Percentiles rank a stretch among this genome's conserved stretches.
phyloP scores from a whole-genome alignment of 2,113 vertebrate genomes.

The Ophiodon elongatus region DNA sequence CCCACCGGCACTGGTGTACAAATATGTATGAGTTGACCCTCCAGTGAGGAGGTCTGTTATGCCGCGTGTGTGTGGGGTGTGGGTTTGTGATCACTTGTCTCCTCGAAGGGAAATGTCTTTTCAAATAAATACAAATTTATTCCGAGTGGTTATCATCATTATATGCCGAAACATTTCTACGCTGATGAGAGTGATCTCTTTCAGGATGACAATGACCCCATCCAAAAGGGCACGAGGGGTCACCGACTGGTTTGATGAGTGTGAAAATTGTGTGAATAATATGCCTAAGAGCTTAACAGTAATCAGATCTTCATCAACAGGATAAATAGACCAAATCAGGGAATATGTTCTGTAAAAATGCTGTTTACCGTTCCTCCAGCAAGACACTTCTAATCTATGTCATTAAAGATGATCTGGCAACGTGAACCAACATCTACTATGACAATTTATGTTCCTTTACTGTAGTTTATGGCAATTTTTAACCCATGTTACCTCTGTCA shows the following conservation, averaged over 20 bases:
- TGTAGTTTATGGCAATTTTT: not conserved
- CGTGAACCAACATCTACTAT: not conserved
- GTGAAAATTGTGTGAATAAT: not conserved
- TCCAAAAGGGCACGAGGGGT: not conserved
- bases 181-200: constrained; percentile 9
- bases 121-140: constrained; percentile 8
- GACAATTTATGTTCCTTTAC: not conserved
- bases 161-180: not conserved
- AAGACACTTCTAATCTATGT: no score
- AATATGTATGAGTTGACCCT: not conserved
- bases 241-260: constrained; percentile 1
- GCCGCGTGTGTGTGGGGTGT: no score
- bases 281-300: not conserved
- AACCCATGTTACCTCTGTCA: not conserved
- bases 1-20: not conserved
- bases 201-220: not conserved
- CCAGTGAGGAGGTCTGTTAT: not conserved
- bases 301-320: not conserved
- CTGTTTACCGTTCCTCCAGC: no score
- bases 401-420: not conserved
- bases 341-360: not conserved
- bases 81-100: not conserved
- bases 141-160: not conserved
- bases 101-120: not conserved
- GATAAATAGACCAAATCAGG: not conserved